phyloP scores from a whole-genome alignment of 1,140 invertebrate species.

The Psix sp. region DNA sequence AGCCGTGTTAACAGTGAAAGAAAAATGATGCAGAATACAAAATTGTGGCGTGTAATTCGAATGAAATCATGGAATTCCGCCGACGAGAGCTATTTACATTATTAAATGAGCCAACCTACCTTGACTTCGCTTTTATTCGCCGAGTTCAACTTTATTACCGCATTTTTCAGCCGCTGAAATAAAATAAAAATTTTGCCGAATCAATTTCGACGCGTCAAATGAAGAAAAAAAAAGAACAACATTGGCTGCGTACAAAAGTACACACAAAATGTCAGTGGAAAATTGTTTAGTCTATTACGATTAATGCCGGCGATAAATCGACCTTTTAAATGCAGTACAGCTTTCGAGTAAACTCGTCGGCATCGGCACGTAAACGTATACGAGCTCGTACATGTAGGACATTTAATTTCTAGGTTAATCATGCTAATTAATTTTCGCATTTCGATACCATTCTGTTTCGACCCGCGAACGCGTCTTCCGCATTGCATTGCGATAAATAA shows the following conservation, averaged over 20 bases:
- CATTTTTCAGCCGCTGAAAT: too few species aligned
- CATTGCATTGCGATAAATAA: conserved; percentile 65
- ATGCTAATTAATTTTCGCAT: conserved; percentile 70
- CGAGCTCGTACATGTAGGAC: conserved; percentile 41
- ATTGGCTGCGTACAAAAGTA: conserved; percentile 7
- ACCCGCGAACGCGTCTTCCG: conserved; percentile 64
- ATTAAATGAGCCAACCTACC: not conserved
- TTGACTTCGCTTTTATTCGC: not conserved
- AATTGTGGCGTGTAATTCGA: conserved; percentile 33
- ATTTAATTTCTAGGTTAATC: conserved; percentile 73
- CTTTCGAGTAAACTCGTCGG: conserved; percentile 35
- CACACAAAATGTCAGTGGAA: conserved; percentile 35
- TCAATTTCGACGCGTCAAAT: too few species aligned
- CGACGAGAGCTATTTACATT: conserved; percentile 17
- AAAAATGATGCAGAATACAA: conserved; percentile 29
- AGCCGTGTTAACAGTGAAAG: conserved; percentile 10
- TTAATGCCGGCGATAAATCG: conserved; percentile 68
- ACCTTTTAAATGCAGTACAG: conserved; percentile 62
- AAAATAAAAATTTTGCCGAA: too few species aligned
- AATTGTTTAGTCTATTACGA: conserved; percentile 48
- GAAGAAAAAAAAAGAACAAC: conserved; percentile 21
- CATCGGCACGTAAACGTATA: conserved; percentile 43
- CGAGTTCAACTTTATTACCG: too few species aligned
- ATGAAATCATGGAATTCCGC: conserved; percentile 15
- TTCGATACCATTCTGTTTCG: conserved; percentile 41